Evolutionary conservation across 2,113 vertebrate genomes (phyloP), one percentile per base, ranked within the genome.

Genomic region (Helogale parvula): DNA sequence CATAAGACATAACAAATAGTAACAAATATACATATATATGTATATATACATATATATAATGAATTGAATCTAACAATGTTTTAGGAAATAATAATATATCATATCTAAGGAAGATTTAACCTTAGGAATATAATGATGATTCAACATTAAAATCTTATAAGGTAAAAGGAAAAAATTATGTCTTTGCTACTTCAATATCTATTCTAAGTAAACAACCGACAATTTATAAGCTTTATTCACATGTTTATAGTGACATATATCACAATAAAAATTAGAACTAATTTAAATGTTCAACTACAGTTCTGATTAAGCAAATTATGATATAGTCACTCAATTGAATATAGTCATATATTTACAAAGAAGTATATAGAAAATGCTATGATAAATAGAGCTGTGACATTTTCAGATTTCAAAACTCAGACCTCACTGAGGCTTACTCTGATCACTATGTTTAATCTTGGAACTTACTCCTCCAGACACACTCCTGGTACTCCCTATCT

Each of bases 221-320:
- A 69, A 60, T 93, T 82, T 47, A 72, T 87, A 96, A 93, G 35
- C 0, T 92, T 95, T 93, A 54, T 41, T 86, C 38, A 63, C 50
- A 38, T 41, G 2, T 60, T 87, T 19, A 90, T n/a, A 38, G 11
- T 16, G 80, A 52, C 25, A 41, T 19, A 60, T 9, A 83, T 7
- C 89, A 14, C 35, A 83, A 2, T 33, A 16, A 85, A 81, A 95
- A 86, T 92, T 57, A 95, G 15, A 86, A 89, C 23, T 77, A 80
- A 81, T 60, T 47, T 76, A 74, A 94, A 90, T 90, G 12, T 33
- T 47, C 90, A 54, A 47, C 14, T 11, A 21, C 63, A 47, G 35
- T 13, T 79, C 27, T 90, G 38, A 66, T 57, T 87, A 96, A 76
- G 2, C 6, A 57, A 97, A 57, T 80, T 60, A 83, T 38, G n/a